Base-by-base conservation (phyloP, 1,140 invertebrate species). In the Papilio helenus region DNA sequence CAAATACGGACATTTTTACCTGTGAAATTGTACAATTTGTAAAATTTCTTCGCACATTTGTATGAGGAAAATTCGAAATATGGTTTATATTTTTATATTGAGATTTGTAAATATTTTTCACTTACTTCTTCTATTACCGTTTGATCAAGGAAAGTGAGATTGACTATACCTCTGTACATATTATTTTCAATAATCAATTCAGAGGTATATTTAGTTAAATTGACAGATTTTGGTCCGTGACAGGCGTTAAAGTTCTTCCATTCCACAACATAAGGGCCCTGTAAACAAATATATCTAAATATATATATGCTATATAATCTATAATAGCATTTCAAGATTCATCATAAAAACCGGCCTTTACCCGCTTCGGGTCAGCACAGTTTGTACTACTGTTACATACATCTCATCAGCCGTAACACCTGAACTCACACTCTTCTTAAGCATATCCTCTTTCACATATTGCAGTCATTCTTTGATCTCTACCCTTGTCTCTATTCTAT, bases 1-100 rank as follows among this genome's bases (percentile, higher is more conserved):
- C 79, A 18, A 79, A 88, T 12, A 90, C 86, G 8, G 81, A 80
- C 23, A 90, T 87, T 83, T 85, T 90, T 72, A 72, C 68, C 68
- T 72, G 68, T 39, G 68, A 72, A 72, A 72, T 72, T 72, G 68
- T 72, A 72, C 68, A 72, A n/a, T 42, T 0, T 72, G 39, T 72
- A 42, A 72, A 61, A 23, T 39, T 0, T 39, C 23, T 61, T 58
- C 58, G 12, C 23, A 61, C 10, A 61, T 61, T 12, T 61, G 58
- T 26, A 61, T 61, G 10, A 23, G 58, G 9, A 61, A 61, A 23
- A 61, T 1, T 61, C 9, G 2, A 58, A n/a, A 58, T 58, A 58
- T 58, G n/a, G 18, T 55, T 55, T 16, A 55, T n/a, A 55, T 55
- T 18, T 20, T 55, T 55, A 61, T 20, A 23, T 26, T n/a, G n/a